Evolutionary conservation across 2,888 invertebrate genomes (phyloP), one percentile per base, ranked within the genome.

Genomic region (Neoitamus cyanurus): DNA sequence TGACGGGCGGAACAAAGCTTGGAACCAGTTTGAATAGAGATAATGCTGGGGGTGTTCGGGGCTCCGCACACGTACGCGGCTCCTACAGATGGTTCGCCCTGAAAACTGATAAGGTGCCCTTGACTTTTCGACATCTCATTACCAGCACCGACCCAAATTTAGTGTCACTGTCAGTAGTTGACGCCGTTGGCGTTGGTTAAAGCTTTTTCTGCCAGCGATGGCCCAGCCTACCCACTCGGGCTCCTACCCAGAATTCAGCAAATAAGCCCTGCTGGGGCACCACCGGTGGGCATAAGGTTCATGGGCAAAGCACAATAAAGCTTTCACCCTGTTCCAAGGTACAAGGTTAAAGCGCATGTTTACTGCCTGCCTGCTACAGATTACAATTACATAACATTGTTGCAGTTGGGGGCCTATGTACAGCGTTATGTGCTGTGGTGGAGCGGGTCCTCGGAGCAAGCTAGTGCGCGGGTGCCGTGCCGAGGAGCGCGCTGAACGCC

Each of bases 271-370:
- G 31, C 25, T 25, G 11, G 20, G 58, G 36, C 9, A 7, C 9
- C 34, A 28, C 34, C 37, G 37, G 77, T 42, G n/a, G 42, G 42
- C 6, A 28, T 20, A 80, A 58, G 34, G 68, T 80, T 80, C 80
- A 80, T 68, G 80, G 80, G 58, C 80, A 68, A 78, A 78, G 48
- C 78, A 25, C 68, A 58, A 58, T 20, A 80, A 80, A 80, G 80
- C 80, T 80, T 80, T 80, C 34, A 80, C 58, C 80, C 80, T 80
- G 80, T 80, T 13, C 83, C 83, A 80, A 72, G 84, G 72, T 80
- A 83, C 83, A 85, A 84, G 84, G 85, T 85, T 82, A 85, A 68
- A 48, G 85, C 85, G 85, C 85, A 86, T 85, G 86, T 70, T 31
- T 77, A 78, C 28, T 83, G 25, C 58, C 30, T 31, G 20, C 68